A percentile compares a stretch with the other conserved stretches of the same genome.
phyloP scores from a whole-genome alignment of 2,113 vertebrate genomes.

The Marmota flaviventris region DNA sequence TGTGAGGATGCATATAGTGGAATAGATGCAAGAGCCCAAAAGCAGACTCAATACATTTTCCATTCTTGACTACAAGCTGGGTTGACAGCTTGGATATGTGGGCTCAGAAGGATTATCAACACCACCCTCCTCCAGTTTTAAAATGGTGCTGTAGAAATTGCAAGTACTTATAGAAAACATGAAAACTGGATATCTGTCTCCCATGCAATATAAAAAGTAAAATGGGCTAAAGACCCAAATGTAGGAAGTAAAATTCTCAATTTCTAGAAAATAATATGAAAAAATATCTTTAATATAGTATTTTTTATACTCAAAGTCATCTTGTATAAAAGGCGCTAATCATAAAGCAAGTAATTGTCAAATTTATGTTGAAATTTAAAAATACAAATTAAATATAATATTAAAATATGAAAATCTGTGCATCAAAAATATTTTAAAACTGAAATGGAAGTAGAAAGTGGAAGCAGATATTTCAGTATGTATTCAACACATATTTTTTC shows the following conservation, averaged over 20 bases:
- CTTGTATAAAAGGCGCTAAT: no score
- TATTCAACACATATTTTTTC: no score
- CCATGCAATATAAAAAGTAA: not conserved
- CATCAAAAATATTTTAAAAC: no score
- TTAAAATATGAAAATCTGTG: not conserved
- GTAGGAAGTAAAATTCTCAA: not conserved
- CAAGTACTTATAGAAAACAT: not conserved
- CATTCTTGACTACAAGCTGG: not conserved
- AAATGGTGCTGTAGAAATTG: not conserved
- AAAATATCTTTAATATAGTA: no score
- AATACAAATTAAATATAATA: not conserved
- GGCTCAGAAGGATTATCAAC: not conserved
- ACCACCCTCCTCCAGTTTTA: not conserved
- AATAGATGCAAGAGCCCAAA: not conserved
- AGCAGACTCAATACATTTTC: not conserved
- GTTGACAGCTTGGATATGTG: not conserved
- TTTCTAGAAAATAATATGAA: not conserved
- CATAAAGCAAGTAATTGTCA: not conserved
- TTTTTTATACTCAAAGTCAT: not conserved
- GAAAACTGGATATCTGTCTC: not conserved
- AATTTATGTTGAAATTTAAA: not conserved
- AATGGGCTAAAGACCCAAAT: not conserved
- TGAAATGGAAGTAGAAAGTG: not conserved
- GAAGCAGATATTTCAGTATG: not conserved
- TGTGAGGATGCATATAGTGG: not conserved